Percentiles rank a stretch among this genome's conserved stretches.
Evolutionary conservation across 2,888 invertebrate species (phyloP).

Genomic region (Sisyra nigra): DNA sequence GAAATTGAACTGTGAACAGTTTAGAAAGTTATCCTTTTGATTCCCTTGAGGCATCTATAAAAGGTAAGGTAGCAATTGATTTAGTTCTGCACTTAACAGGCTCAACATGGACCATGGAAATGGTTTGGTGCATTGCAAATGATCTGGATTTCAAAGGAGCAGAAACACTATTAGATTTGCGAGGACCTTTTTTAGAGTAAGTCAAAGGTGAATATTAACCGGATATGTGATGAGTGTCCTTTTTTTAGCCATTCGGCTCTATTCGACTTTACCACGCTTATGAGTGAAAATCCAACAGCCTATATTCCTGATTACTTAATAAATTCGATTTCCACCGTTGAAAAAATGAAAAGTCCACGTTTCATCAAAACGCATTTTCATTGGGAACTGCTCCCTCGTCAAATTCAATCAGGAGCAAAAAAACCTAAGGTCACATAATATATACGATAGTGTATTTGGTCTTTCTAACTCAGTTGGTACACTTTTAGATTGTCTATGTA

Average conservation of each 20-base stretch:
- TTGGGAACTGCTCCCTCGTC: constrained; percentile 36
- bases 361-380: constrained; percentile 51
- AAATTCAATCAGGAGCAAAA: constrained; percentile 24
- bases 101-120: constrained; percentile 65
- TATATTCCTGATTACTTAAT: constrained; percentile 16
- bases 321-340: constrained; percentile 17
- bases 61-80: no score
- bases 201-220: constrained; percentile 16
- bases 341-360: constrained; percentile 31
- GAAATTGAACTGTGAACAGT: no score
- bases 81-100: no score
- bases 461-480: constrained; percentile 11
- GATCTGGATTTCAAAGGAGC: constrained; percentile 42
- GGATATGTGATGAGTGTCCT: no score
- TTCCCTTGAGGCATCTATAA: no score
- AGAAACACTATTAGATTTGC: constrained; percentile 31
- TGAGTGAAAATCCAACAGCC: constrained; percentile 17
- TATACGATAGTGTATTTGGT: neutral
- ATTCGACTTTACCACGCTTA: constrained; percentile 25
- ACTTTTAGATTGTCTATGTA: constrained; percentile 46
- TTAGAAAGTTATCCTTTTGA: no score
- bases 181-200: constrained; percentile 60
- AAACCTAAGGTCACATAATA: constrained; percentile 21
- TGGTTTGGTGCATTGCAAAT: constrained; percentile 52
- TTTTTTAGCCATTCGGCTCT: constrained; percentile 23